Conservation (phyloP, 2,113 vertebrate species). For the Gymnorhina tibicen region DNA sequence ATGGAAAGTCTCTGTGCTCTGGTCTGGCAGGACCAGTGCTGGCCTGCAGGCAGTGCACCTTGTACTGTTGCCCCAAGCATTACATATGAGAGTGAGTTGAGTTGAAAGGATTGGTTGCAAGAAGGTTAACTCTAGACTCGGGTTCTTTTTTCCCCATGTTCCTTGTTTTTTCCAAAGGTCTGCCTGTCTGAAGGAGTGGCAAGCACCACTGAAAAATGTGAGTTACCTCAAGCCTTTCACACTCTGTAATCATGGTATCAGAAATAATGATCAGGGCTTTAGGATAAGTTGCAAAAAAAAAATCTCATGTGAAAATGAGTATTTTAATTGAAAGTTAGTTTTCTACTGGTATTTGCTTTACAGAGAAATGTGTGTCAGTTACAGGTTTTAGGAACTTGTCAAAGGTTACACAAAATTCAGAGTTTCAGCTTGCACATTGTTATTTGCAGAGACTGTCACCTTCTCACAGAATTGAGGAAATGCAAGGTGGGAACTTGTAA, state of each 20-base stretch:
- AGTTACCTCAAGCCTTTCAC: background rate
- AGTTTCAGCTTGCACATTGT: background rate
- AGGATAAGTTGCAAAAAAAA: background rate
- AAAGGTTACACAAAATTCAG: background rate
- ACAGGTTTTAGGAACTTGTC: background rate
- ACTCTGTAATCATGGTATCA: background rate
- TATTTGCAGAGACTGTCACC: background rate
- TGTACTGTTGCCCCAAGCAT: no score
- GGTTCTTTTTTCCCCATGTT: background rate
- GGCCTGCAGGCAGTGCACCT: background rate
- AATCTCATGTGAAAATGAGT: background rate
- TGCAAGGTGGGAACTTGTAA: background rate
- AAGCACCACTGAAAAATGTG: background rate
- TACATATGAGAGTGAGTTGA: accelerated
- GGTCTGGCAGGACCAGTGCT: background rate
- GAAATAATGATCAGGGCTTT: background rate
- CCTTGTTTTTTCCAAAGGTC: background rate
- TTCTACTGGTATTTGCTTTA: background rate
- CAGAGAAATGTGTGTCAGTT: background rate
- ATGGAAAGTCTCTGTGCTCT: background rate
- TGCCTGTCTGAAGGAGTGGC: background rate
- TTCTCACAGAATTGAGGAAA: background rate
- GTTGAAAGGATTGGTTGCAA: background rate
- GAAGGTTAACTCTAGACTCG: background rate
- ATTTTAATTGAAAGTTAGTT: background rate